Percentiles rank a stretch among this genome's conserved stretches.
Conservation (phyloP, 2,113 vertebrate species). For the Stictonetta naevosa region DNA sequence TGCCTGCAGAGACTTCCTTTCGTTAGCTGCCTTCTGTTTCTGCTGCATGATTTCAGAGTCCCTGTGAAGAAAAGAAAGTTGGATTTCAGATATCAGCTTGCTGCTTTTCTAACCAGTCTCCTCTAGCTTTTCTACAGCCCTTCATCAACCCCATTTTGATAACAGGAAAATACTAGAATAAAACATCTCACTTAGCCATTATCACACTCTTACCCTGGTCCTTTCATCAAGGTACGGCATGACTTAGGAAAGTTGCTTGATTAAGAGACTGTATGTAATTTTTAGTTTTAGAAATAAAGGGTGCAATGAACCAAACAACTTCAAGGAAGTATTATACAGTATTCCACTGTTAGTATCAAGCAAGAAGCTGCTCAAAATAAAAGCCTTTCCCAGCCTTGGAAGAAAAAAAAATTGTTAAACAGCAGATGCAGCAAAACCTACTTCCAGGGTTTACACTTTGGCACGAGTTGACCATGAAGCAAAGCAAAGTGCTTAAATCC, state of each 20-base stretch:
- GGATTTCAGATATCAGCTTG: background rate
- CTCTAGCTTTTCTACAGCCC: background rate
- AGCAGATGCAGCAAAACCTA: background rate
- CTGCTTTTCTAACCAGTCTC: background rate
- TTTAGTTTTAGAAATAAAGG: background rate
- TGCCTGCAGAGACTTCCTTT: constrained; percentile 77
- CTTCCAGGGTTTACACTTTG: background rate
- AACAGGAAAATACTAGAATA: background rate
- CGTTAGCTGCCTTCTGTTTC: constrained; percentile 81
- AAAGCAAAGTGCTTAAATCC: background rate
- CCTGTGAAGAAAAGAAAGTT: constrained; percentile 49
- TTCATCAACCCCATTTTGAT: background rate
- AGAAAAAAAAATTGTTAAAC: background rate
- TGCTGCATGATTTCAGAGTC: constrained; percentile 84
- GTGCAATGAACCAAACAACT: background rate
- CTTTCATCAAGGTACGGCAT: background rate
- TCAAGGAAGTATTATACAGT: background rate
- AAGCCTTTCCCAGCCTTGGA: background rate
- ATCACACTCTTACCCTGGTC: background rate
- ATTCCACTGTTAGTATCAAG: background rate
- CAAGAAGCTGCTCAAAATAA: background rate
- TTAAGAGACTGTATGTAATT: background rate
- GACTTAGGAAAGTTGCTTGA: background rate
- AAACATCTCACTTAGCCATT: background rate
- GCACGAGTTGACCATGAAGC: background rate